Percentiles rank a stretch among this genome's conserved stretches.
These are phyloP conservation scores for Drosophila mettleri DNA, from an alignment of 2,888 invertebrate genomes.

Conservation along the genomic window DNA sequence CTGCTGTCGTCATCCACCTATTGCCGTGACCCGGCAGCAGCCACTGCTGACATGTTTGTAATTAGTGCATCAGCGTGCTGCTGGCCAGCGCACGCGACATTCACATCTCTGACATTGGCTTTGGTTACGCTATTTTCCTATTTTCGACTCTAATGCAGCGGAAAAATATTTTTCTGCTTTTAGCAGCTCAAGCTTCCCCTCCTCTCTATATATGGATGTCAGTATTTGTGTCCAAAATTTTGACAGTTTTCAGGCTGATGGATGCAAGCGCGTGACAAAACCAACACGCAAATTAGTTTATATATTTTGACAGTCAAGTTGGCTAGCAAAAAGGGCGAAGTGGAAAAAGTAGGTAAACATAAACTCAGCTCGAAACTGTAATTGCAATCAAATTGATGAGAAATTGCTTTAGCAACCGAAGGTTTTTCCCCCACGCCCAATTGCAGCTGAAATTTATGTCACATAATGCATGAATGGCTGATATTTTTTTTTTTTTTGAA, in stretches of 20 bases:
- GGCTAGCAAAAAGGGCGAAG: neutral
- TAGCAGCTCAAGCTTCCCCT: neutral
- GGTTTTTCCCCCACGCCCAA: neutral
- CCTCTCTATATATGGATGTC: neutral
- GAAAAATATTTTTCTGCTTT: slow-evolving; percentile 24
- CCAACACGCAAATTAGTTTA: slow-evolving; percentile 62
- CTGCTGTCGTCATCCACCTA: slow-evolving; percentile 13
- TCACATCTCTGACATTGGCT: slow-evolving; percentile 42
- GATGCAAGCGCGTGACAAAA: slow-evolving; percentile 42
- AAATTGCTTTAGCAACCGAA: neutral
- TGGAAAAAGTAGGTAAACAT: slow-evolving; percentile 13
- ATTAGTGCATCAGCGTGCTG: slow-evolving; percentile 57
- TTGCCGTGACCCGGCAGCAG: slow-evolving; percentile 25
- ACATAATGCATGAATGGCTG: neutral
- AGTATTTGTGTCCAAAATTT: slow-evolving; percentile 13
- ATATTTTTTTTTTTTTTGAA: no score
- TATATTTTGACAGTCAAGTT: slow-evolving; percentile 36
- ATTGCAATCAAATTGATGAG: slow-evolving; percentile 12
- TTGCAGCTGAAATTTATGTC: neutral
- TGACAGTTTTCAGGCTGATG: slow-evolving; percentile 27
- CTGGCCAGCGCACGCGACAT: slow-evolving; percentile 16
- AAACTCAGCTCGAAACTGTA: slow-evolving; percentile 11
- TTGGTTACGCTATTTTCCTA: slow-evolving; percentile 17
- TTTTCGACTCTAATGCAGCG: slow-evolving; percentile 40
- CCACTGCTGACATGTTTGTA: slow-evolving; percentile 70